Percentiles rank a stretch among this genome's conserved stretches.
Conservation (phyloP, 1,140 invertebrate genomes). For the Goniozus legneri region DNA sequence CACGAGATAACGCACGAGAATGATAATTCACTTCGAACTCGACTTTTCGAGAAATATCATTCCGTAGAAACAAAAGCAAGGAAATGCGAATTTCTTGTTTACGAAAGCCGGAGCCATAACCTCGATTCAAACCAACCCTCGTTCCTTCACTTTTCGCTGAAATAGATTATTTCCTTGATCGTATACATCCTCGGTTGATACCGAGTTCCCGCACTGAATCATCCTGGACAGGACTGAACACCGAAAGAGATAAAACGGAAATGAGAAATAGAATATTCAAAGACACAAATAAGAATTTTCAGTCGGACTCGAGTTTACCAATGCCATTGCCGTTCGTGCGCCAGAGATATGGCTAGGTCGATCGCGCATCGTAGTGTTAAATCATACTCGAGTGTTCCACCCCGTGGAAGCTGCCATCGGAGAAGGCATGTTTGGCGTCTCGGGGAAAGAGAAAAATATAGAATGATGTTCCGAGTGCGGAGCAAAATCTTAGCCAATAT, state of each 20-base stretch:
- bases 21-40: too few relatives aligned
- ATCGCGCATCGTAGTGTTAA: slow-evolving; percentile 2
- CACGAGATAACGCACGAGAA: too few relatives aligned
- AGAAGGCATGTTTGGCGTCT: background rate
- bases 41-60: too few relatives aligned
- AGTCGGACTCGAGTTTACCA: too few relatives aligned
- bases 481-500: slow-evolving; percentile 21
- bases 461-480: slow-evolving; percentile 1
- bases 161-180: slow-evolving; percentile 15
- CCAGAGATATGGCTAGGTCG: too few relatives aligned
- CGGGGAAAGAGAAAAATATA: background rate
- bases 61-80: too few relatives aligned
- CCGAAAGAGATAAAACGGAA: slow-evolving; percentile 10
- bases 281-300: background rate
- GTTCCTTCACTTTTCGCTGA: too few relatives aligned
- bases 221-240: slow-evolving; percentile 18
- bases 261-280: background rate
- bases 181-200: slow-evolving; percentile 8
- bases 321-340: too few relatives aligned
- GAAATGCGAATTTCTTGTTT: too few relatives aligned
- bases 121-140: too few relatives aligned
- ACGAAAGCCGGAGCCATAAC: too few relatives aligned
- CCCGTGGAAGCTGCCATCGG: slow-evolving; percentile 7
- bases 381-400: slow-evolving; percentile 2
- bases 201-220: slow-evolving; percentile 23